A percentile compares a stretch with the other conserved stretches of the same genome.
These are phyloP conservation scores for Tenebrosternarchus preto DNA, from an alignment of 2,113 vertebrate genomes.

Conservation along the genomic window DNA sequence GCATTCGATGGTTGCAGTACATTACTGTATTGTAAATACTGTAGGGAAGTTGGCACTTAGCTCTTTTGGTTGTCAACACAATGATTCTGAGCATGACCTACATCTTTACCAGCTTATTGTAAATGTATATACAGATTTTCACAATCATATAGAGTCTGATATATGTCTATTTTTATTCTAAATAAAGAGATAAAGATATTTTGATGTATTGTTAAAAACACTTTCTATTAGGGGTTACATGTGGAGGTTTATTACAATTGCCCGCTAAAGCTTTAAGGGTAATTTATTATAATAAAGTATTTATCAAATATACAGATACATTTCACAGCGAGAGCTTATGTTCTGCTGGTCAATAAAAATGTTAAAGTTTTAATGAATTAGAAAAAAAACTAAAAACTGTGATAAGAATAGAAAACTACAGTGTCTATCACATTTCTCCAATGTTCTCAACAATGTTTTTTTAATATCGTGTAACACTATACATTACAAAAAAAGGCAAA, in stretches of 20 bases:
- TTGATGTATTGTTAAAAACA: constrained; percentile 33
- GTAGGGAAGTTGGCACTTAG: constrained; percentile 80
- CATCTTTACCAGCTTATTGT: constrained; percentile 59
- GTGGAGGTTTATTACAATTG: background rate
- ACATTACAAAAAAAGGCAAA: background rate
- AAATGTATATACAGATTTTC: constrained; percentile 70
- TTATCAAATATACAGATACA: background rate
- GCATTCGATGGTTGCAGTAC: constrained; percentile 81
- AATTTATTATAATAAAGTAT: background rate
- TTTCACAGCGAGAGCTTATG: no score
- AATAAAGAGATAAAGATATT: constrained; percentile 67
- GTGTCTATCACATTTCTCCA: background rate
- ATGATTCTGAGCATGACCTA: constrained; percentile 68
- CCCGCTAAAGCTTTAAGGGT: background rate
- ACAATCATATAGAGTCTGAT: constrained; percentile 60
- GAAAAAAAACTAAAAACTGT: background rate
- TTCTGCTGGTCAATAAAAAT: no score
- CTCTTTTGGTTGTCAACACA: constrained; percentile 65
- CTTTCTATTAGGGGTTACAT: background rate
- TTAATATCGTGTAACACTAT: background rate
- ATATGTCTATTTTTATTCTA: constrained; percentile 68
- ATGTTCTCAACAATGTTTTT: background rate
- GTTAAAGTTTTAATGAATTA: no score
- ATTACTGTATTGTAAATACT: constrained; percentile 91
- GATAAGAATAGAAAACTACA: background rate